These are phyloP conservation scores for Mythimna albipuncta DNA, from an alignment of 2,888 invertebrate species.

Conservation along the genomic window DNA sequence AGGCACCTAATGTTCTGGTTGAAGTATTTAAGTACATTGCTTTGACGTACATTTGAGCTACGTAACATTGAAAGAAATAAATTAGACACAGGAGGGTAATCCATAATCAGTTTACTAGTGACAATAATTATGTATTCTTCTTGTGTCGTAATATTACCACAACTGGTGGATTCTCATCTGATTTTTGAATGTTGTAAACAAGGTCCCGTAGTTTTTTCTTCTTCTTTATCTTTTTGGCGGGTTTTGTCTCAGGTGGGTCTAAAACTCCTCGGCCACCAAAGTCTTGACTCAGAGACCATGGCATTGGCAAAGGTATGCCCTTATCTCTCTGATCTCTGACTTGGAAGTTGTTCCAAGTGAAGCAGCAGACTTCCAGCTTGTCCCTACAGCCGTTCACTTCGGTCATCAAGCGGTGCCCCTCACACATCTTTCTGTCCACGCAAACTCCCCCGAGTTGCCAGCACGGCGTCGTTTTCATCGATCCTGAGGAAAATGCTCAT, in stretches of 20 bases:
- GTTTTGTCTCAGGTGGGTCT: slow-evolving; percentile 13
- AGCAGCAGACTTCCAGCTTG: slow-evolving; percentile 82
- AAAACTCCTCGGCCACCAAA: slow-evolving; percentile 80
- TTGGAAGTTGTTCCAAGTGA: slow-evolving; percentile 79
- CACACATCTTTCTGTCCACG: slow-evolving; percentile 77
- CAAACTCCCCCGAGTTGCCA: slow-evolving; percentile 84
- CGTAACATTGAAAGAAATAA: slow-evolving; percentile 19
- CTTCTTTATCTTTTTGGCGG: slow-evolving; percentile 20
- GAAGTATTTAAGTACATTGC: slow-evolving; percentile 35
- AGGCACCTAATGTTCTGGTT: slow-evolving; percentile 44
- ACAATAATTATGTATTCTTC: slow-evolving; percentile 24
- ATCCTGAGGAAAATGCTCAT: slow-evolving; percentile 71
- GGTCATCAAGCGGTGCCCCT: slow-evolving; percentile 72
- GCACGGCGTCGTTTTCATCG: slow-evolving; percentile 80
- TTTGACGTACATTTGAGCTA: slow-evolving; percentile 7
- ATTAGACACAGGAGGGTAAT: slow-evolving; percentile 15
- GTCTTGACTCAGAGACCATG: slow-evolving; percentile 72
- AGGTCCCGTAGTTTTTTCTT: neutral
- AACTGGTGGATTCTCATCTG: slow-evolving; percentile 17
- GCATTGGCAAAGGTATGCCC: slow-evolving; percentile 73
- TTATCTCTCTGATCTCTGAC: slow-evolving; percentile 74
- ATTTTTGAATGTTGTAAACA: neutral
- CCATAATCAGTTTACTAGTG: slow-evolving; percentile 5
- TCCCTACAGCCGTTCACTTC: slow-evolving; percentile 82
- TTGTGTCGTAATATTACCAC: slow-evolving; percentile 53